phyloP scores from a whole-genome alignment of 2,113 vertebrate genomes.

The Marmota flaviventris region DNA sequence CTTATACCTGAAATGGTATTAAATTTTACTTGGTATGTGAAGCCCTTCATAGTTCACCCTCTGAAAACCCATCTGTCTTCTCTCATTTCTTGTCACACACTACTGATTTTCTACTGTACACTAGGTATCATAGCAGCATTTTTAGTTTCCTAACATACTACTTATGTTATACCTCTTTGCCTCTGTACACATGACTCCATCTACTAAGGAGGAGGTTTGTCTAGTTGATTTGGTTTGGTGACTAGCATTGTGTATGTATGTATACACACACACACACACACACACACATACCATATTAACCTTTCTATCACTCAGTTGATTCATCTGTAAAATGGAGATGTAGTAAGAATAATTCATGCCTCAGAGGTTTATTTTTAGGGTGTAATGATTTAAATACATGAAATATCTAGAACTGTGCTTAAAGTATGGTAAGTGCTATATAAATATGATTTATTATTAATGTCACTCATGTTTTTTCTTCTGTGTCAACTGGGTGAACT shows the following conservation, averaged over 20 bases:
- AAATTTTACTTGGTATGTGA: not conserved
- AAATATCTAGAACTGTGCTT: not conserved
- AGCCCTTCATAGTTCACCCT: not conserved
- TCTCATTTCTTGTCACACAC: not conserved
- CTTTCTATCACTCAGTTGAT: not conserved
- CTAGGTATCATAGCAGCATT: not conserved
- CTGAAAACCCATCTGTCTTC: not conserved
- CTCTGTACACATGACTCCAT: not conserved
- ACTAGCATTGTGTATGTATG: not conserved
- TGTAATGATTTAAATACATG: not conserved
- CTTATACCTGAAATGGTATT: constrained; percentile 1
- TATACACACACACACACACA: not conserved
- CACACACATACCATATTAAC: not conserved
- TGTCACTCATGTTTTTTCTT: not conserved
- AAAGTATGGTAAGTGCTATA: not conserved
- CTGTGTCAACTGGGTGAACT: not conserved
- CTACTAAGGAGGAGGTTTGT: not conserved
- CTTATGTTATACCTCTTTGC: not conserved
- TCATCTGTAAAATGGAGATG: constrained; percentile 31
- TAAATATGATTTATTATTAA: not conserved
- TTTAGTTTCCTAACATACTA: not conserved
- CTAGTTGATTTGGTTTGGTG: not conserved
- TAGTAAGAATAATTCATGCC: not conserved
- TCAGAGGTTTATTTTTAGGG: constrained; percentile 13
- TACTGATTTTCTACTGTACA: not conserved